Base-by-base conservation (phyloP, 2,113 vertebrate species). In the Oceanites oceanicus region DNA sequence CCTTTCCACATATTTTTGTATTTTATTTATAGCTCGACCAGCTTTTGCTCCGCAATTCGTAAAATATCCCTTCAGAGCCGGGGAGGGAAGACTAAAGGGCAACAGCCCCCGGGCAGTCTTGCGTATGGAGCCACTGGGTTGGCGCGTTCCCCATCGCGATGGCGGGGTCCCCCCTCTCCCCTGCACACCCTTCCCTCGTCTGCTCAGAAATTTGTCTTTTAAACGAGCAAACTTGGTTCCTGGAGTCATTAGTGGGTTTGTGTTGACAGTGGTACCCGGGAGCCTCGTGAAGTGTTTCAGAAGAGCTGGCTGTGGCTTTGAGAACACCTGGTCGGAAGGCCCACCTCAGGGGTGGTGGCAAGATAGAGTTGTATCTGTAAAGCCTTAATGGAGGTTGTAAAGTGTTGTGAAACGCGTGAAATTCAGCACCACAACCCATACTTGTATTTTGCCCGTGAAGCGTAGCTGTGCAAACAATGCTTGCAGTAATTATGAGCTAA, bases 11-110 rank as follows among this genome's bases (percentile, higher is more conserved):
- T 96, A 88, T 92, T 97, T 87, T 87, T 76, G 14, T 84, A 15
- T 72, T 90, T 95, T 97, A 96, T 96, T 95, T 95, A 90, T 97
- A 94, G 84, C 72, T 92, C 8, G 0, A 14, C 36, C 34, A 81
- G 83, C 65, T 89, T 91, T 94, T 79, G 44, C 78, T 88, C 75
- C 90, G 94, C 80, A 73, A 15, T 95, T 94, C 5, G 7, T 86
- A 59, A 66, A 97, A 80, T 81, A 96, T 88, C 84, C 45, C 86
- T 90, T 93, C 40, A 25, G 86, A 90, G 78, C n/a, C 2, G 0
- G 55, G 59, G 26, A 84, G n/a, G n/a, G 59, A 88, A 76, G n/a
- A 50, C 32, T 2, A 3, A 94, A 85, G 53, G 45, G 71, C 53
- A 67, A 3, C 83, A 77, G 61, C 45, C 70, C 18, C 42, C 2